Evolutionary conservation across 2,888 invertebrate genomes (phyloP).

Genomic region (Cryptocephalus moraei): DNA sequence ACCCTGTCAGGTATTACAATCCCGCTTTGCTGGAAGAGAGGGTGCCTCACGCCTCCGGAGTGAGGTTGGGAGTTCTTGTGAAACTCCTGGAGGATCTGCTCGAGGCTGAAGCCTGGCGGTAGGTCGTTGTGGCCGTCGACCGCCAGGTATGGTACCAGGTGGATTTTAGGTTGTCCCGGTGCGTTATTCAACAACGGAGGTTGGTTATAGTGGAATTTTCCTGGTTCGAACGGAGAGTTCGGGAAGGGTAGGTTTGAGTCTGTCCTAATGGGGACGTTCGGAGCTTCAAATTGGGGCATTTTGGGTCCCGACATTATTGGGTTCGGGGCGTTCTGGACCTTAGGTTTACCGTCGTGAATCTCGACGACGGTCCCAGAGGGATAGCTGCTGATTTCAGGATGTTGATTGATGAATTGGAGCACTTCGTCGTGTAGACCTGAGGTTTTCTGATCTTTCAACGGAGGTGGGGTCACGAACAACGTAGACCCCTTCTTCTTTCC

Average conservation of each 20-base stretch:
- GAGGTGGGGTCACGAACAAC: constrained; percentile 21
- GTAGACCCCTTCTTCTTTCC: constrained; percentile 19
- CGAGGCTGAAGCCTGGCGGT: constrained; percentile 28
- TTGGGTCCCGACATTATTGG: not conserved
- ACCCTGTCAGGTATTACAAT: constrained; percentile 21
- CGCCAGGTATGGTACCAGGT: constrained; percentile 20
- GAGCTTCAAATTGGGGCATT: too few relatives aligned
- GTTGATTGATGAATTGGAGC: constrained; percentile 34
- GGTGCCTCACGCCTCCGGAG: too few relatives aligned
- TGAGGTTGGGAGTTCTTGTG: constrained; percentile 25
- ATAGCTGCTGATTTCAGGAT: constrained; percentile 35
- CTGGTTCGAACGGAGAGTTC: not conserved
- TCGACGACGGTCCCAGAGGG: constrained; percentile 36
- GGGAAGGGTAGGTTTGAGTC: not conserved
- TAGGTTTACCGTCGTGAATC: constrained; percentile 27
- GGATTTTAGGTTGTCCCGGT: constrained; percentile 13
- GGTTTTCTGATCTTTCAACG: not conserved
- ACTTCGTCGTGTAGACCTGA: constrained; percentile 30
- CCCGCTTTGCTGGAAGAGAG: constrained; percentile 22
- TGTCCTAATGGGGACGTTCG: not conserved
- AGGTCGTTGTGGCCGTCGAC: constrained; percentile 13
- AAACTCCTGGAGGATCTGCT: constrained; percentile 33
- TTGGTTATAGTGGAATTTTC: not conserved
- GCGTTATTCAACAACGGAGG: not conserved
- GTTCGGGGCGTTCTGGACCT: constrained; percentile 6